Evolutionary conservation across 2,888 invertebrate genomes (phyloP).

Genomic region (Euphydryas editha): DNA sequence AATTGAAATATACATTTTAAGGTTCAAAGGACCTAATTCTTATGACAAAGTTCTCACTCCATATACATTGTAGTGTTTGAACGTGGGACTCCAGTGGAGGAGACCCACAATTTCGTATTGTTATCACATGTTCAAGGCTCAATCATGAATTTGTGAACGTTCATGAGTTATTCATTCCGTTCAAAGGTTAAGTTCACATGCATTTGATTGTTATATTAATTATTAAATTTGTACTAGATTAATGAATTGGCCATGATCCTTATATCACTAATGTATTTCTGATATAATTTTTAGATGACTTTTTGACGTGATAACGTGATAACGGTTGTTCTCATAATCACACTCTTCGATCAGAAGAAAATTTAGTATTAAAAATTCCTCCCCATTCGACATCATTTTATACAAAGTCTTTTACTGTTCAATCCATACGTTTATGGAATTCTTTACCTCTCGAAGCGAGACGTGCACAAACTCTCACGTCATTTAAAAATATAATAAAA

Average conservation of each 20-base stretch:
- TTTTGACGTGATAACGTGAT: not conserved
- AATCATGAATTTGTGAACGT: conserved; percentile 50
- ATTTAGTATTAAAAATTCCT: no score
- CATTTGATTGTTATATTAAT: conserved; percentile 24
- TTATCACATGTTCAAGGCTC: conserved; percentile 48
- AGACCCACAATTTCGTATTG: conserved; percentile 43
- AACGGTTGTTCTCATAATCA: no score
- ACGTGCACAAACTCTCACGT: no score
- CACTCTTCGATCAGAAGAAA: no score
- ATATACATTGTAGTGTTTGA: conserved; percentile 6
- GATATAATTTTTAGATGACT: not conserved
- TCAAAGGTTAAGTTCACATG: conserved; percentile 52
- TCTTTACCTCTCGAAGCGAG: no score
- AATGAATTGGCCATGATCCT: not conserved
- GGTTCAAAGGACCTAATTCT: not conserved
- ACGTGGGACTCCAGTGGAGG: conserved; percentile 43
- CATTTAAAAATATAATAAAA: no score
- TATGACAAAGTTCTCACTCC: not conserved
- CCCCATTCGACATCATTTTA: no score
- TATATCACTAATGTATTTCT: not conserved
- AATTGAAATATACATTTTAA: not conserved
- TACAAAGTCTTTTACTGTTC: no score
- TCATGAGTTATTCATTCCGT: conserved; percentile 33
- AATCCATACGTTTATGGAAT: no score
- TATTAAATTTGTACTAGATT: not conserved